phyloP scores from a whole-genome alignment of 2,888 invertebrate species.

The Acanthoscelides obtectus region DNA sequence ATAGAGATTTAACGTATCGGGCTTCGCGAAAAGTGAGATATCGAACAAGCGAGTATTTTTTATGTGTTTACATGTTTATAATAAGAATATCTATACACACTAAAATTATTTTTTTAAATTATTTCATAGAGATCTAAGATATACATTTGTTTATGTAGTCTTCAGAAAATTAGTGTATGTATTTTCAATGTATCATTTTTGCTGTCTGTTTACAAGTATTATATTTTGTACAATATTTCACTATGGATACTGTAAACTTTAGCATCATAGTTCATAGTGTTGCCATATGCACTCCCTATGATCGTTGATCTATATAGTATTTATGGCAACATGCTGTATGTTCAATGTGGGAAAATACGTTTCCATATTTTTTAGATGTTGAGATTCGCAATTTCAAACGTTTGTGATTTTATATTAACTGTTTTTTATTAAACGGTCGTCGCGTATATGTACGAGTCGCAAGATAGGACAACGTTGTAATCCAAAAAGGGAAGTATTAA shows the following conservation, averaged over 20 bases:
- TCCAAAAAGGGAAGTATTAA: neutral
- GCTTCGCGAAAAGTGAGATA: neutral
- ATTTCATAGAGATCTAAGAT: neutral
- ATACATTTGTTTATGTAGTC: neutral
- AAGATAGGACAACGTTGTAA: neutral
- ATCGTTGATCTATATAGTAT: too few species aligned
- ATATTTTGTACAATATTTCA: neutral
- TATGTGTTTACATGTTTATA: neutral
- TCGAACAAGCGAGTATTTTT: neutral
- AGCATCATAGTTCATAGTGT: too few species aligned
- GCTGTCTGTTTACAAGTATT: neutral
- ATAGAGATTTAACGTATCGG: neutral
- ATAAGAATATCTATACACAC: neutral
- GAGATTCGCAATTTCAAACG: neutral
- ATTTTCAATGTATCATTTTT: neutral
- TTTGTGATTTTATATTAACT: neutral
- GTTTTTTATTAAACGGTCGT: neutral
- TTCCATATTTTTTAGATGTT: neutral
- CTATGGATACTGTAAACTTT: too few species aligned
- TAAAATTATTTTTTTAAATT: neutral
- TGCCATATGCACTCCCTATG: too few species aligned
- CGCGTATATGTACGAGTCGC: neutral
- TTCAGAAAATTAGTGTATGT: neutral
- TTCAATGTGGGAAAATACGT: too few species aligned
- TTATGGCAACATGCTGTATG: too few species aligned